Conservation (phyloP, 1,140 invertebrate species). For the Lasioglossum baleicum region DNA sequence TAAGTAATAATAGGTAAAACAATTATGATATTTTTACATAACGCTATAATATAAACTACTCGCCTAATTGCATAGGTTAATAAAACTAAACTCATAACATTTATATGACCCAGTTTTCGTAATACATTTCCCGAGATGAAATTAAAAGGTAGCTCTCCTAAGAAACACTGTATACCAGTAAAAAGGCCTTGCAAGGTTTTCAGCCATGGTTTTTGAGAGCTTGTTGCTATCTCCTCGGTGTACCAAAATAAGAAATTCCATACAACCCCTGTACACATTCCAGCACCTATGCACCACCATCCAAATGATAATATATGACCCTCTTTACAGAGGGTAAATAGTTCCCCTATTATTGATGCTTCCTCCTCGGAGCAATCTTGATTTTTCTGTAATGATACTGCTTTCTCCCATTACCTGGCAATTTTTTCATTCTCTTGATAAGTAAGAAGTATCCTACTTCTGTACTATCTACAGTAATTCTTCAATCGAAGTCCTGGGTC, state of each 20-base stretch:
- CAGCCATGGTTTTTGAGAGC: conserved; percentile 78
- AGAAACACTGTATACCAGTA: conserved; percentile 89
- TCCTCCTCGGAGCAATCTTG: conserved; percentile 59
- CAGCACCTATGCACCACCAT: conserved; percentile 89
- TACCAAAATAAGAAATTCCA: conserved; percentile 94
- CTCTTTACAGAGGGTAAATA: conserved; percentile 67
- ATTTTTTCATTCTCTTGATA: conserved; percentile 60
- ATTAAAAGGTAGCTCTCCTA: conserved; percentile 94
- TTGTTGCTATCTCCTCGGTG: conserved; percentile 85
- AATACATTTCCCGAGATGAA: conserved; percentile 91
- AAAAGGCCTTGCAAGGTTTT: conserved; percentile 90
- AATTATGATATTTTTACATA: conserved; percentile 11
- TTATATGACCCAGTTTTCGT: conserved; percentile 89
- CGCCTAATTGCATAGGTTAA: conserved; percentile 79
- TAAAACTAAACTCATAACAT: conserved; percentile 91
- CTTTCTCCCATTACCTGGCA: conserved; percentile 62
- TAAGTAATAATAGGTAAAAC: conserved; percentile 29
- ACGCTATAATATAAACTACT: conserved; percentile 26
- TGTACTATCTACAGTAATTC: conserved; percentile 29
- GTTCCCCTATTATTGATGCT: conserved; percentile 72
- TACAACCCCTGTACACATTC: conserved; percentile 91
- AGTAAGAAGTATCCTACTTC: conserved; percentile 49
- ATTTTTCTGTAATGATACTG: conserved; percentile 68
- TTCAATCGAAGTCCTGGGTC: too few species aligned
- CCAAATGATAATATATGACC: conserved; percentile 72